Conservation (phyloP, 2,797 vertebrate species). For the Dromococcyx pavoninus region DNA sequence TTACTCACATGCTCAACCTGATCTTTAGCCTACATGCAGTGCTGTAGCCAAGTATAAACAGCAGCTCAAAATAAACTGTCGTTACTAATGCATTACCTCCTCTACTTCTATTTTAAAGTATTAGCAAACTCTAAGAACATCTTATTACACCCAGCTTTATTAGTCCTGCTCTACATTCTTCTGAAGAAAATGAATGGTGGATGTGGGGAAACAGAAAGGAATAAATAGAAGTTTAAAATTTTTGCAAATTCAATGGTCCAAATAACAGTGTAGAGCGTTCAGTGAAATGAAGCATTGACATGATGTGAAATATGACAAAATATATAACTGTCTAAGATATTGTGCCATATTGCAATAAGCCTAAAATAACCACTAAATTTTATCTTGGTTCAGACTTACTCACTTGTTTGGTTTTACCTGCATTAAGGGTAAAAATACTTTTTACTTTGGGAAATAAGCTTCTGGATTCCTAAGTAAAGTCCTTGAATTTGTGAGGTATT, state of each 20-base stretch:
- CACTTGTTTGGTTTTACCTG: background rate
- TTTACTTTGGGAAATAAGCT: background rate
- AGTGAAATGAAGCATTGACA: background rate
- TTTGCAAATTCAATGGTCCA: background rate
- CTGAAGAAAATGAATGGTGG: background rate
- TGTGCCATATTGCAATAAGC: rapidly evolving
- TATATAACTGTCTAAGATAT: background rate
- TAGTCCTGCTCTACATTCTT: background rate
- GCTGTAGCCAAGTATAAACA: background rate
- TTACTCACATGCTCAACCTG: background rate
- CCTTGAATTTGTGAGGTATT: background rate
- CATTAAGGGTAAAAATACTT: background rate
- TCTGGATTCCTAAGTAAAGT: background rate
- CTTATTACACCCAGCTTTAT: background rate
- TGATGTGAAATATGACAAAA: background rate
- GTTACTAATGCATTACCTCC: background rate
- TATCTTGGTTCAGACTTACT: background rate
- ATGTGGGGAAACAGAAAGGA: background rate
- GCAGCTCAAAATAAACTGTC: slow-evolving; percentile 10
- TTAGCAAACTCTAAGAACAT: background rate
- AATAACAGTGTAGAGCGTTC: background rate
- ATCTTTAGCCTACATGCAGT: background rate
- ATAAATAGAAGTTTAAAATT: background rate
- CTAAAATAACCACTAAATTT: background rate
- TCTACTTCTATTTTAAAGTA: background rate